These are phyloP conservation scores for Myotis lucifugus DNA, from an alignment of 2,113 vertebrate genomes.

Conservation along the genomic window DNA sequence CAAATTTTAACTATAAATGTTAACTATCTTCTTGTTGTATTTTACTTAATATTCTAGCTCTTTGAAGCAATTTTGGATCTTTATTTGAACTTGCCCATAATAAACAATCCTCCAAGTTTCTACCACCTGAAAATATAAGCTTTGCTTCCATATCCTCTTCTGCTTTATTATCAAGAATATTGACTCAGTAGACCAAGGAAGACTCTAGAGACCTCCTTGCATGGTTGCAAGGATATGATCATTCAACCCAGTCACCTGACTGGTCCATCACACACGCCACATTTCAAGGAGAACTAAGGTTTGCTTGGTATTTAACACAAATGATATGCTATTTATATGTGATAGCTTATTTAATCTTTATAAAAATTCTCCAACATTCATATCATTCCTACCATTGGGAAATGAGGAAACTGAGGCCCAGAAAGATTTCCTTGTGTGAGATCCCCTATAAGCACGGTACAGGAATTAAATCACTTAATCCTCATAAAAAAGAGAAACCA, in stretches of 20 bases:
- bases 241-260: neutral
- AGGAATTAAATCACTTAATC: no score
- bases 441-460: neutral
- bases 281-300: neutral
- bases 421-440: neutral
- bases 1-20: neutral
- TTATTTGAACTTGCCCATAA: neutral
- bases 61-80: slow-evolving; percentile 19
- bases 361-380: neutral
- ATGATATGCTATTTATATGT: neutral
- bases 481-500: no score
- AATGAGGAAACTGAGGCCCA: neutral
- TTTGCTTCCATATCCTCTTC: neutral
- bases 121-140: neutral
- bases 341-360: neutral
- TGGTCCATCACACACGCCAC: neutral
- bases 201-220: neutral
- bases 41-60: neutral
- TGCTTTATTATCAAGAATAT: neutral
- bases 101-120: neutral
- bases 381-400: neutral
- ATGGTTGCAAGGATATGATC: neutral
- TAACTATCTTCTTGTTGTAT: neutral
- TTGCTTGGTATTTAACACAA: neutral
- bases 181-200: neutral